Evolutionary conservation across 2,888 invertebrate species (phyloP), one percentile per base, ranked within the genome.

Genomic region (Pterobdella sp.): DNA sequence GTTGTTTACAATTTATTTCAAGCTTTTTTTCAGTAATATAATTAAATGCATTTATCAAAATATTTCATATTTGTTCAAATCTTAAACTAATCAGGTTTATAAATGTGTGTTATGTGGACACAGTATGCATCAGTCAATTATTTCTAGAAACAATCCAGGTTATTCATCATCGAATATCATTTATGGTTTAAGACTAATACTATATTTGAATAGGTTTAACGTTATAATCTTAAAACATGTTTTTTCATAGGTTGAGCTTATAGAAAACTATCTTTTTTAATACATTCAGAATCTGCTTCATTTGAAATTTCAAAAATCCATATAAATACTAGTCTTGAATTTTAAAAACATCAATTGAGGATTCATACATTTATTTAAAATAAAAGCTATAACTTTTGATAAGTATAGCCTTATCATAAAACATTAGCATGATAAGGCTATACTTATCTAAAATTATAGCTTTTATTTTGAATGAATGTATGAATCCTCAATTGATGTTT

Each of bases 81-180:
- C 42, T 37, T 35, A 18, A 2, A 36, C 26, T 29, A 26, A 42
- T 0, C 71, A 71, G 71, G 36, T 71, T 1, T 71, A 71, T 22
- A 63, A 42, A 1, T 71, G 71, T 35, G 60, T 71, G 26, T 36
- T 37, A 26, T 71, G 71, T 60, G 32, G 52, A 22, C 49, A 71
- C 22, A 60, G 26, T 14, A 36, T 36, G 2, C 22, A 4, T 0
- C 71, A 71, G 22, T 34, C 49, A 31, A 29, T 56, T 2, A 36
- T 63, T 10, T 26, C n/a, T 18, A 56, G 71, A 31, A 29, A 32
- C 2, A 71, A 31, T 14, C 29, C 29, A 3, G n/a, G 18, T 37
- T 4, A 68, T n/a, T n/a, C n/a, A n/a, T n/a, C n/a, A 49, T 49
- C n/a, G 52, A 49, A 49, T 49, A 49, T n/a, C n/a, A n/a, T n/a